phyloP scores from a whole-genome alignment of 2,888 invertebrate species.

The Gastrophysa polygoni region DNA sequence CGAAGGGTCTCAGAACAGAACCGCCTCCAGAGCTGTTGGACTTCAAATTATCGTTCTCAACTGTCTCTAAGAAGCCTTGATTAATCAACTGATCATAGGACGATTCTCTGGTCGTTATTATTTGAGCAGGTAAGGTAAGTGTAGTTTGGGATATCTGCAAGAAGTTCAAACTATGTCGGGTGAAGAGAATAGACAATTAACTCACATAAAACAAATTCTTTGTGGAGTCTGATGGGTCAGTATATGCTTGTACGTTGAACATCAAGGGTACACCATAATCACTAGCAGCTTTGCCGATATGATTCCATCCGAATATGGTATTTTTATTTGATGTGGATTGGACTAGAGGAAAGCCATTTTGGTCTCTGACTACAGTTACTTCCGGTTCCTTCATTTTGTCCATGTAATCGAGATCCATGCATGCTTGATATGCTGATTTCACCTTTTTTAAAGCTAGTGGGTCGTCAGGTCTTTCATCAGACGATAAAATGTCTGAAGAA shows the following conservation, averaged over 20 bases:
- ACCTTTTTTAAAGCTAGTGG: constrained; percentile 53
- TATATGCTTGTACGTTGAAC: constrained; percentile 47
- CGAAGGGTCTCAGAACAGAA: constrained; percentile 35
- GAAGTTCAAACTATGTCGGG: background rate
- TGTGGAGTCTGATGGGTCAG: constrained; percentile 41
- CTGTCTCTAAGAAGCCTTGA: constrained; percentile 32
- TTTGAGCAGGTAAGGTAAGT: constrained; percentile 37
- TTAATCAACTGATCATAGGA: constrained; percentile 42
- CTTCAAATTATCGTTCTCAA: background rate
- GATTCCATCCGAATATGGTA: constrained; percentile 45
- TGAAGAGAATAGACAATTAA: background rate
- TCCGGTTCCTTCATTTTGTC: constrained; percentile 47
- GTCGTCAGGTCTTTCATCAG: constrained; percentile 39
- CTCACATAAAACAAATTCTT: constrained; percentile 53
- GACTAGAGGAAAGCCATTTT: constrained; percentile 53
- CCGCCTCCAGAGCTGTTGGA: too few relatives aligned
- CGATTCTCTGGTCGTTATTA: constrained; percentile 29
- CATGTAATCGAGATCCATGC: constrained; percentile 45
- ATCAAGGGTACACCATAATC: constrained; percentile 55
- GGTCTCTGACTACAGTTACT: constrained; percentile 45
- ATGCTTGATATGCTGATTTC: constrained; percentile 52
- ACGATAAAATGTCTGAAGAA: constrained; percentile 47
- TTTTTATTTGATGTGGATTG: background rate
- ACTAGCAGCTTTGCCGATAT: constrained; percentile 50
- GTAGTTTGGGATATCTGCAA: constrained; percentile 14